Evolutionary conservation across 2,113 vertebrate genomes (phyloP).

Genomic region (Sialia sialis): DNA sequence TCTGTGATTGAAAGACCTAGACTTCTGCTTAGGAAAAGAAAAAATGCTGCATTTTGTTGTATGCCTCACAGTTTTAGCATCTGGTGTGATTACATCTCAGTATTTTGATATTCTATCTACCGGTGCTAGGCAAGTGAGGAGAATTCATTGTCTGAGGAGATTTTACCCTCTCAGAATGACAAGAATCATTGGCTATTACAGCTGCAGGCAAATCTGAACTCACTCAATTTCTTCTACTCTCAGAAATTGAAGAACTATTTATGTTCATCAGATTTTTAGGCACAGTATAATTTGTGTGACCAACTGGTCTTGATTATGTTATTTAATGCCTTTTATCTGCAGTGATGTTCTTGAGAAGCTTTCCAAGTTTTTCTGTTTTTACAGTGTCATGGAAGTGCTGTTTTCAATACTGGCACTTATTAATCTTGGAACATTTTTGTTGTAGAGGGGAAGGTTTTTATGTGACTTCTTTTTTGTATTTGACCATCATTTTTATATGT

Average conservation of each 20-base stretch:
- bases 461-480: not conserved
- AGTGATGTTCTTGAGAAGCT: not conserved
- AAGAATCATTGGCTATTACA: not conserved
- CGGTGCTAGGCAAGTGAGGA: not conserved
- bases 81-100: not conserved
- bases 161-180: not conserved
- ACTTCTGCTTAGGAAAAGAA: not conserved
- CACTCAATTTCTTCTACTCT: not conserved
- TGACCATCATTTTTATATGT: not conserved
- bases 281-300: not conserved
- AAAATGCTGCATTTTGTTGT: not conserved
- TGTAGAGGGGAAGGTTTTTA: not conserved
- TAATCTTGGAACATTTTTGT: not conserved
- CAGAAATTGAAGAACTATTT: not conserved
- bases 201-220: not conserved
- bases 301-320: not conserved
- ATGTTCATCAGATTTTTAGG: not conserved
- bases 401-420: not conserved
- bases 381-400: not conserved
- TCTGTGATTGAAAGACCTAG: not conserved
- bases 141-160: not conserved
- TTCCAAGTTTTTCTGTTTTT: not conserved
- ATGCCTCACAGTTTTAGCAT: not conserved
- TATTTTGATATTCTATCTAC: not conserved
- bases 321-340: not conserved